Base-by-base conservation (phyloP, 30 jellyfish, hydroid and myxozoan genomes). In the Hydractinia symbiolongicarpus region DNA sequence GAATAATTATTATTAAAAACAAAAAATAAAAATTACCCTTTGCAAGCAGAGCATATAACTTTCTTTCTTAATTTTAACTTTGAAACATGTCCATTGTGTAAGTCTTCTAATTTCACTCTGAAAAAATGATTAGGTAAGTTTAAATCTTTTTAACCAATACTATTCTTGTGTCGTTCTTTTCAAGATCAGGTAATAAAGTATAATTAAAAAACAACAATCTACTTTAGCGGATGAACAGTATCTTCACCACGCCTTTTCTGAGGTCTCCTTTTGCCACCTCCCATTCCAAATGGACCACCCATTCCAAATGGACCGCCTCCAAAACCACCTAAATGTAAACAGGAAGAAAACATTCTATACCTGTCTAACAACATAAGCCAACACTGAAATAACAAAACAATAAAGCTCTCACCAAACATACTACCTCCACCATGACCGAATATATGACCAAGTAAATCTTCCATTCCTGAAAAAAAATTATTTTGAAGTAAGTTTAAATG, bases 201-300 rank as follows among this genome's bases (percentile, higher is more conserved):
- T 11, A 58, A 58, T 58, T 13, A 58, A 1, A 44, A 13, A 64
- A 64, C 9, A 52, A 8, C n/a, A 21, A 49, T 83, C 9, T 81
- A 90, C 97, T 78, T 90, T 66, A 91, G 79, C 20, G 95, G 89
- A 85, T 94, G 99, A 53, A 88, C 95, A 53, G 95, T 84, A 79
- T 94, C 96, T 78, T 94, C 99, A n/a, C 99, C 99, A 61, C 84
- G 84, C 52, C 99, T 78, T 79, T 87, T 79, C 73, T 88, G 99
- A 56, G 72, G 89, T 68, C 96, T 77, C 55, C 95, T 81, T 57
- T 84, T 74, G 3, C 99, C 99, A 21, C 99, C 96, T 21, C 87
- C 95, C 85, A 85, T 80, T 11, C 94, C 95, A 50, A 95, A 95
- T 79, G 85, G 78, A 54, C 95, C 97, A 67, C 98, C 98, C 88